A percentile compares a stretch with the other conserved stretches of the same genome.
phyloP scores from a whole-genome alignment of 2,888 invertebrate species.

The Sminthurinus aureus region DNA sequence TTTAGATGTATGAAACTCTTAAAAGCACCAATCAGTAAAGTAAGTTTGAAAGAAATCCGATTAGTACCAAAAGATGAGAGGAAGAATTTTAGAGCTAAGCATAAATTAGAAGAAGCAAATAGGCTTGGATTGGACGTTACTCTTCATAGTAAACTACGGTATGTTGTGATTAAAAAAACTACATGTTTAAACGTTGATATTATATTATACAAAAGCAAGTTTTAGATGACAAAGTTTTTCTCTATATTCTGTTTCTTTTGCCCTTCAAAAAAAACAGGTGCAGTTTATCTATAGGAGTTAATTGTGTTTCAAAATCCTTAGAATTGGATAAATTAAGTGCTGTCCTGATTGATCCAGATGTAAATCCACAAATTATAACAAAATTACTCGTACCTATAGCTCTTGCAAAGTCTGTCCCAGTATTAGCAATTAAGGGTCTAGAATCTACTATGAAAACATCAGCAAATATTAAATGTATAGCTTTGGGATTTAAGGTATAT shows the following conservation, averaged over 20 bases:
- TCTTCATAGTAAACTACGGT: constrained; percentile 44
- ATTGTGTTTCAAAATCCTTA: constrained; percentile 50
- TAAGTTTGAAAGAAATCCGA: constrained; percentile 47
- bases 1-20: constrained; percentile 43
- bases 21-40: constrained; percentile 44
- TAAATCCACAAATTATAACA: constrained; percentile 56
- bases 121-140: constrained; percentile 47
- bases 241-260: not conserved
- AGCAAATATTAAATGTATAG: constrained; percentile 54
- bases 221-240: not conserved
- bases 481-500: constrained; percentile 56
- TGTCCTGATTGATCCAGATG: constrained; percentile 55
- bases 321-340: constrained; percentile 46
- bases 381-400: constrained; percentile 56
- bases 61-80: constrained; percentile 48
- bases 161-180: constrained; percentile 1
- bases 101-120: constrained; percentile 36
- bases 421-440: constrained; percentile 52
- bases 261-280: constrained; percentile 31
- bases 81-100: constrained; percentile 44
- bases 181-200: too few species aligned
- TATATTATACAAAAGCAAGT: not conserved
- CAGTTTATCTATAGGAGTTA: constrained; percentile 51
- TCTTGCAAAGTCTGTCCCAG: constrained; percentile 46
- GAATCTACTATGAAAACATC: constrained; percentile 41